Percentiles rank a stretch among this genome's conserved stretches.
These are phyloP conservation scores for Aphelenchoides fujianensis DNA, from an alignment of 1,140 invertebrate species.

Conservation along the genomic window DNA sequence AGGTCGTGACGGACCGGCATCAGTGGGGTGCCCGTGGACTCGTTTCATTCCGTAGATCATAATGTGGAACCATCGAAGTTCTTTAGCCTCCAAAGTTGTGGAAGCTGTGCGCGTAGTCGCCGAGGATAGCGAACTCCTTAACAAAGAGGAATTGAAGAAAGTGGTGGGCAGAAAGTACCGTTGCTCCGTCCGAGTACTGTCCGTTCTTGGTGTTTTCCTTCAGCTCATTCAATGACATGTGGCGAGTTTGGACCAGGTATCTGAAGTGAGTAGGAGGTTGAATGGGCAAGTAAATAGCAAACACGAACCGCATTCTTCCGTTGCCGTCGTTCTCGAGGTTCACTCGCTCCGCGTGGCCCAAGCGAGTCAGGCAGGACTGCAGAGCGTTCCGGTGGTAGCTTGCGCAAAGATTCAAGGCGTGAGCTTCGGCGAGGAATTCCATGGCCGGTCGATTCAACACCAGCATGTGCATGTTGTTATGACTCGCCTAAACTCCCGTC, in stretches of 20 bases:
- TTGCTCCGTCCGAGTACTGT: not conserved
- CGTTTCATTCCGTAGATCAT: constrained; percentile 5
- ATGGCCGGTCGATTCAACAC: constrained; percentile 9
- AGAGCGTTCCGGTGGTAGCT: not conserved
- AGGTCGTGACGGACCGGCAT: too few species aligned
- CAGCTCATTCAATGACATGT: constrained; percentile 7
- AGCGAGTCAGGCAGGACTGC: not conserved
- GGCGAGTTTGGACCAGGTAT: not conserved
- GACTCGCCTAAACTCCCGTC: not conserved
- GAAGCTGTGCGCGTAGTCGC: constrained; percentile 9
- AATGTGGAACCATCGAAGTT: constrained; percentile 3
- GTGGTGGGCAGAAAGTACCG: not conserved
- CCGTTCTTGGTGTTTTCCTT: not conserved
- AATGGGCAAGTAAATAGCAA: constrained; percentile 1
- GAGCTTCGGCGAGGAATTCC: constrained; percentile 6
- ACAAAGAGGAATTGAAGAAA: constrained; percentile 2
- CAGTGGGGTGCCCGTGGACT: too few species aligned
- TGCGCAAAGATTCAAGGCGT: not conserved
- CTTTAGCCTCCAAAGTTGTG: constrained; percentile 8
- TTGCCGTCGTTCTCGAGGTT: not conserved
- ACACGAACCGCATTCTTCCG: not conserved
- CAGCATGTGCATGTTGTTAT: not conserved
- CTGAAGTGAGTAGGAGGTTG: not conserved
- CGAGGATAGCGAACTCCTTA: not conserved
- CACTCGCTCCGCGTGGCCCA: not conserved